Base-by-base conservation (phyloP, 2,797 vertebrate genomes). In the Mycteria americana region DNA sequence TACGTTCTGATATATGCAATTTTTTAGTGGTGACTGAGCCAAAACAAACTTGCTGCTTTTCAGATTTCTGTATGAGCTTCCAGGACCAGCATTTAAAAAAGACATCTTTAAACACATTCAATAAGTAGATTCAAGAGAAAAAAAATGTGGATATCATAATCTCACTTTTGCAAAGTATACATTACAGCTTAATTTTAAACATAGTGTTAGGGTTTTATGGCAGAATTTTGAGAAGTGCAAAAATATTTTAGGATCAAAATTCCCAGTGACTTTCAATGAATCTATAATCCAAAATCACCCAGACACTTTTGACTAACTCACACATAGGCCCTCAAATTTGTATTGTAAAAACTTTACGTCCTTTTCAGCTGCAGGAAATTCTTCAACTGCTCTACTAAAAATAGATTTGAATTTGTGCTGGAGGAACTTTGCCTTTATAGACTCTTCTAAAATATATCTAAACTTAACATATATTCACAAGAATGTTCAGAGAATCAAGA, bases 321-420 rank as follows among this genome's bases (percentile, higher is more conserved):
- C 11, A 43, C 14, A 27, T 27, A 80, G 18, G 12, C 13, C 15
- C 27, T 64, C 24, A 72, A 83, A 80, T 6, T 69, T 50, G 5
- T 30, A 91, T 74, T 91, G 37, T 46, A 78, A 94, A 86, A 94
- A 39, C 13, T 39, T 70, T 4, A 76, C 37, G 48, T 79, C 46
- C 11, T 74, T 93, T 80, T 83, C 64, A 89, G 57, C 24, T 46
- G 18, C 57, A 88, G 69, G 50, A 97, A 85, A 94, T 95, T 81
- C 78, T 93, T 92, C 41, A 92, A 27, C 11, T 83, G 27, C 24
- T 74, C 62, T 92, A 30, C 84, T 92, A 89, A 92, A 95, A 93
- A 78, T 67, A 92, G 35, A 46, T 10, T 48, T 81, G 30, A 84
- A 41, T 65, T 91, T 75, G 25, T 73, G 18, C 50, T 69, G 31